phyloP scores from a whole-genome alignment of 2,888 invertebrate species.

The Troides oblongomaculatus region DNA sequence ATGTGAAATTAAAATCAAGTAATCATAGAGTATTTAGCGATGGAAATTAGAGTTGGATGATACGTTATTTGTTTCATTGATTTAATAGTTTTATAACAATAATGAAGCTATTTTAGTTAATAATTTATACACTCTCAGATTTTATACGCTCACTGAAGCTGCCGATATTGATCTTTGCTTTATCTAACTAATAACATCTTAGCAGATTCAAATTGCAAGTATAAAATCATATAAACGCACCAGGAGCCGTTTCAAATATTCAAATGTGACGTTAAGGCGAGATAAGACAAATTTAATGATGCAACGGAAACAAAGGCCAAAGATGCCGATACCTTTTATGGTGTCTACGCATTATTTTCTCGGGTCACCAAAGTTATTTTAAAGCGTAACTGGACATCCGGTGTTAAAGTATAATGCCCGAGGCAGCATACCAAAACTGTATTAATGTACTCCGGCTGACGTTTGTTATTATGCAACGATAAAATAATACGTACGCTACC shows the following conservation, averaged over 20 bases:
- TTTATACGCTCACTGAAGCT: background rate
- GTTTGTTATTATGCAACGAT: background rate
- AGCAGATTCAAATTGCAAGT: slow-evolving; percentile 31
- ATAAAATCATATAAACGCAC: slow-evolving; percentile 41
- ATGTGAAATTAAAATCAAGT: too few relatives aligned
- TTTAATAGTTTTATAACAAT: too few relatives aligned
- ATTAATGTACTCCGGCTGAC: slow-evolving; percentile 13
- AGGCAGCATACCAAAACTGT: slow-evolving; percentile 15
- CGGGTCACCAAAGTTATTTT: slow-evolving; percentile 18
- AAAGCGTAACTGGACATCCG: slow-evolving; percentile 29
- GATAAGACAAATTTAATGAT: slow-evolving; percentile 50
- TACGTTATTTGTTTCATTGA: background rate
- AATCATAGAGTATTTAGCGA: too few relatives aligned
- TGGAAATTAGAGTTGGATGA: too few relatives aligned
- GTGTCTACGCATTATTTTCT: slow-evolving; percentile 24
- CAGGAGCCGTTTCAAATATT: slow-evolving; percentile 45
- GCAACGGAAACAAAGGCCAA: slow-evolving; percentile 36
- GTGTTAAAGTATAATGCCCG: slow-evolving; percentile 8
- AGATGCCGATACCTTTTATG: slow-evolving; percentile 18
- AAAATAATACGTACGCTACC: too few relatives aligned
- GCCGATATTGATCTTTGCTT: background rate
- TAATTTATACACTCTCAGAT: background rate
- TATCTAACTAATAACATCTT: slow-evolving; percentile 28
- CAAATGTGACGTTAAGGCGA: slow-evolving; percentile 44
- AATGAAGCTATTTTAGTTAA: too few relatives aligned